Percentiles rank a stretch among this genome's conserved stretches.
Evolutionary conservation across 2,113 vertebrate genomes (phyloP).

Genomic region (Odobenus rosmarus): DNA sequence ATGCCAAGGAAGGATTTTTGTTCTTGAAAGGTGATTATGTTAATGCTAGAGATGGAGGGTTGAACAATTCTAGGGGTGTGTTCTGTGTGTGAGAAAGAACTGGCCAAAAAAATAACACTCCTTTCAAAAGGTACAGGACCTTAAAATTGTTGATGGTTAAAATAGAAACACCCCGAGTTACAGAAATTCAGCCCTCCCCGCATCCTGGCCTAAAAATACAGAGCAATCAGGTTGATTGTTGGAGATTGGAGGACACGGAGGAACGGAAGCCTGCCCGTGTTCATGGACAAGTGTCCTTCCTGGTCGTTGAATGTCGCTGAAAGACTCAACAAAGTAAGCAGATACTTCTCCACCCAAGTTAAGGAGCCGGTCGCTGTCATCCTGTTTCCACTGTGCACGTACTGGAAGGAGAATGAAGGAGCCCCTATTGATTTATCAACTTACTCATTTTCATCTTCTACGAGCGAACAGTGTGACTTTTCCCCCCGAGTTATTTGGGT

Average conservation of each 20-base stretch:
- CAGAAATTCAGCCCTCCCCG: not conserved
- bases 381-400: fast-evolving
- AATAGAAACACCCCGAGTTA: not conserved
- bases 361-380: fast-evolving
- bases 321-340: not conserved
- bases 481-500: not conserved
- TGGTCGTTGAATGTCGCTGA: not conserved
- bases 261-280: not conserved
- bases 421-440: not conserved
- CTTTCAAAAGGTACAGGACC: not conserved
- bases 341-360: not conserved
- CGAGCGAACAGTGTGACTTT: fast-evolving
- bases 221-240: not conserved
- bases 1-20: not conserved
- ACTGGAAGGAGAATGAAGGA: not conserved
- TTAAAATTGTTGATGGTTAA: not conserved
- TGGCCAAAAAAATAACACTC: not conserved
- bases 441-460: not conserved
- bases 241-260: not conserved
- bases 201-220: not conserved
- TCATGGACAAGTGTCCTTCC: not conserved
- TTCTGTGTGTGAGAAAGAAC: not conserved
- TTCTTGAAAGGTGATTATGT: not conserved
- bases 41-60: not conserved
- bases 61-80: not conserved